Percentiles rank a stretch among this genome's conserved stretches.
phyloP scores from a whole-genome alignment of 2,113 vertebrate genomes.

The Mungos mungo region DNA sequence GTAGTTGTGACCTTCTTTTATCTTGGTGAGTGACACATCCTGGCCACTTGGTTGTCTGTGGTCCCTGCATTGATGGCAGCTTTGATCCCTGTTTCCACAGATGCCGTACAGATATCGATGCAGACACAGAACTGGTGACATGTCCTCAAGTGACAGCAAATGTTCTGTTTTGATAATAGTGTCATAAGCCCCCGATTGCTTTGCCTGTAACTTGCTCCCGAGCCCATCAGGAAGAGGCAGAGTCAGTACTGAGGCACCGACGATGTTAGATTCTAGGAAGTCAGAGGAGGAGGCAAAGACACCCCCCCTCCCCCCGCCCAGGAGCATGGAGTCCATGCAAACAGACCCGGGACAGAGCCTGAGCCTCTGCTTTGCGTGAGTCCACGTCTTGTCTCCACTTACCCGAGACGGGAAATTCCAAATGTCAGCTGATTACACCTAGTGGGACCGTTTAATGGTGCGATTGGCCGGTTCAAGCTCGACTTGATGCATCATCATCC shows the following conservation, averaged over 20 bases:
- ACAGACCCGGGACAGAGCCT: background rate
- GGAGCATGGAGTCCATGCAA: rapidly evolving
- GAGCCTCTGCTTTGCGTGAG: rapidly evolving
- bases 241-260: rapidly evolving
- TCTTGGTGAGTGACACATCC: background rate
- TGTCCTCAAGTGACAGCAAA: background rate
- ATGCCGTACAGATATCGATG: rapidly evolving
- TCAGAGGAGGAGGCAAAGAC: background rate
- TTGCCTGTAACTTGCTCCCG: too few relatives aligned
- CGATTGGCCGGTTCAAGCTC: rapidly evolving
- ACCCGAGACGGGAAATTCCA: rapidly evolving
- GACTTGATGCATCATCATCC: background rate
- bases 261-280: background rate
- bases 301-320: too few relatives aligned
- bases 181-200: background rate
- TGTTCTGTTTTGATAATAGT: background rate
- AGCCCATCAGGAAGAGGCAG: too few relatives aligned
- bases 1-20: background rate
- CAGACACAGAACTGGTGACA: rapidly evolving
- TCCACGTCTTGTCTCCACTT: rapidly evolving
- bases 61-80: background rate
- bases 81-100: background rate
- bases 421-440: background rate
- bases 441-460: rapidly evolving
- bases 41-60: background rate